phyloP scores from a whole-genome alignment of 1,140 invertebrate species.

The Akabosia matsudoensis region DNA sequence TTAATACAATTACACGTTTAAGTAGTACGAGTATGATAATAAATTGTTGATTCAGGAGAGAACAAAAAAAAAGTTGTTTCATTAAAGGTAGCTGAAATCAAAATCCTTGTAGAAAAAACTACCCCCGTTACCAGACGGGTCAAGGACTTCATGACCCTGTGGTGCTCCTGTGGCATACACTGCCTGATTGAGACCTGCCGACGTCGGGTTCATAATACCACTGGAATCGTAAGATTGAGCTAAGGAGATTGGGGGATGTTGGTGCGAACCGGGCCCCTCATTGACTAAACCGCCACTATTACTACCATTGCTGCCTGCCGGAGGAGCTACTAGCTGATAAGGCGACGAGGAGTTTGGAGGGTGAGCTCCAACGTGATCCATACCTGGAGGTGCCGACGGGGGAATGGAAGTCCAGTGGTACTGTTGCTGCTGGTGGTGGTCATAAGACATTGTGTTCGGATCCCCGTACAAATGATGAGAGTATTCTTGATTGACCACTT shows the following conservation, averaged over 20 bases:
- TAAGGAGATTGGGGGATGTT: slow-evolving; percentile 14
- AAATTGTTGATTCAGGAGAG: background rate
- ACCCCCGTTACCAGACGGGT: slow-evolving; percentile 33
- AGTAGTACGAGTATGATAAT: no score
- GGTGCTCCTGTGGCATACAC: slow-evolving; percentile 25
- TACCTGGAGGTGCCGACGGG: background rate
- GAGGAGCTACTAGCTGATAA: slow-evolving; percentile 10
- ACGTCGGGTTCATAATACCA: slow-evolving; percentile 32
- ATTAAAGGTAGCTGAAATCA: slow-evolving; percentile 38
- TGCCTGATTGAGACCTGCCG: slow-evolving; percentile 37
- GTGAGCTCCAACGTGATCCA: background rate
- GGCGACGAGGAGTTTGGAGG: background rate
- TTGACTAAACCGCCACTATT: slow-evolving; percentile 10
- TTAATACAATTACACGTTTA: background rate
- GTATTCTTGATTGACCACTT: slow-evolving; percentile 13
- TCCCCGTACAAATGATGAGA: slow-evolving; percentile 2
- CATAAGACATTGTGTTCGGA: background rate
- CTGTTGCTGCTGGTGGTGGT: slow-evolving; percentile 27
- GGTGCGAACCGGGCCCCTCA: slow-evolving; percentile 11
- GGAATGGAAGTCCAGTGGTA: slow-evolving; percentile 36
- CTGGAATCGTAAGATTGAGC: slow-evolving; percentile 31
- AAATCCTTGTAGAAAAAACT: slow-evolving; percentile 37
- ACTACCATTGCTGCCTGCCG: slow-evolving; percentile 28
- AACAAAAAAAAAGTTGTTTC: no score
- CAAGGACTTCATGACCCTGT: slow-evolving; percentile 26